Evolutionary conservation across 2,113 vertebrate species (phyloP).

Genomic region (Cervus canadensis): DNA sequence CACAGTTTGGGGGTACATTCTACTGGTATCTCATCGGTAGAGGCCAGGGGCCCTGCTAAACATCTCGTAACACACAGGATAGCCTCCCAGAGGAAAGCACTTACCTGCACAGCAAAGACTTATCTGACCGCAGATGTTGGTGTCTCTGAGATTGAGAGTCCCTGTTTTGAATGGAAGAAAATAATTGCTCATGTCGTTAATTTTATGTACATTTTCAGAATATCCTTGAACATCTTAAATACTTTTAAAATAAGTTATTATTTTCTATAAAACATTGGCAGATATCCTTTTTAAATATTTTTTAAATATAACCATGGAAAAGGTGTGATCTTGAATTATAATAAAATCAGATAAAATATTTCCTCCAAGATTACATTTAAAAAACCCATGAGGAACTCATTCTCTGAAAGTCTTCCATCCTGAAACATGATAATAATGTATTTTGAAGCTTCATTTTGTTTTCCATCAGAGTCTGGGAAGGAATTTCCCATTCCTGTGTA

Average conservation of each 20-base stretch:
- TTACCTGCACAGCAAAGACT: background rate
- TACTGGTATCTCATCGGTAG: background rate
- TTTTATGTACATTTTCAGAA: background rate
- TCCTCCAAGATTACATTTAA: background rate
- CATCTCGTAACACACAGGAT: background rate
- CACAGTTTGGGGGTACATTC: background rate
- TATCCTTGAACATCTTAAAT: background rate
- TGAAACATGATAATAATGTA: background rate
- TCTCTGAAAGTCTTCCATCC: background rate
- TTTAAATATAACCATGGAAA: background rate
- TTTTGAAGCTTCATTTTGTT: background rate
- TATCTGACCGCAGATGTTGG: background rate
- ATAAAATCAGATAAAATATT: background rate
- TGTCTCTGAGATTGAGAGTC: background rate
- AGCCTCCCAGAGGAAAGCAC: background rate
- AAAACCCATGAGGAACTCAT: background rate
- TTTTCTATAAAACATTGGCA: background rate
- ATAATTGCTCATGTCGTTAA: background rate
- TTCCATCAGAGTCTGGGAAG: background rate
- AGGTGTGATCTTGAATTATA: background rate
- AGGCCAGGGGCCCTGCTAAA: background rate
- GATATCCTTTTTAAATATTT: background rate
- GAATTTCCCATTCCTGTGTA: background rate
- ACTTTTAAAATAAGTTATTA: background rate
- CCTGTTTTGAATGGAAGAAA: background rate